A percentile compares a stretch with the other conserved stretches of the same genome.
These are phyloP conservation scores for Mola mola DNA, from an alignment of 2,113 vertebrate species.

Conservation along the genomic window DNA sequence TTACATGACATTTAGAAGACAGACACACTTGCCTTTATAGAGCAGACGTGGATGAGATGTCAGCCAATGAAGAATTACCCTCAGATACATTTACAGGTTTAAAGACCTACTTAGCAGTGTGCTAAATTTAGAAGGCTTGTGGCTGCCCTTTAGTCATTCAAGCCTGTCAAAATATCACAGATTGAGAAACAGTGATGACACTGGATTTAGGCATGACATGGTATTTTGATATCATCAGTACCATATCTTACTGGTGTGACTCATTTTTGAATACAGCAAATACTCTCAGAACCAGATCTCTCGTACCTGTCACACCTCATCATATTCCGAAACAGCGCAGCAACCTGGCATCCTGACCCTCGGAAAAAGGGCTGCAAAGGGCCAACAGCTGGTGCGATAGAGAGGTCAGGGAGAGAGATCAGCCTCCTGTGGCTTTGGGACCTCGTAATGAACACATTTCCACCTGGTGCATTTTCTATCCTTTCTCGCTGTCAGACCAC, in stretches of 20 bases:
- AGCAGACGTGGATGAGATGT: slow-evolving; percentile 1
- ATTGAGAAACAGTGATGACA: neutral
- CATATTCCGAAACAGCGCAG: slow-evolving; percentile 9
- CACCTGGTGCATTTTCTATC: slow-evolving; percentile 56
- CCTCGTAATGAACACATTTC: slow-evolving; percentile 70
- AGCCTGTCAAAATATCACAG: slow-evolving; percentile 23
- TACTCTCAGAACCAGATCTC: slow-evolving; percentile 5
- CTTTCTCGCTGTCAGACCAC: slow-evolving; percentile 22
- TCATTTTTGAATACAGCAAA: too few relatives aligned
- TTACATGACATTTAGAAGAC: slow-evolving; percentile 20
- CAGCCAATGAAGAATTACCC: neutral
- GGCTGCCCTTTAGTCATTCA: slow-evolving; percentile 7
- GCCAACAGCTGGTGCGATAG: slow-evolving; percentile 51
- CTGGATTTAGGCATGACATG: slow-evolving; percentile 1
- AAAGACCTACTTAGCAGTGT: slow-evolving; percentile 7
- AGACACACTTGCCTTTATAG: neutral
- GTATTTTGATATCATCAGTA: too few relatives aligned
- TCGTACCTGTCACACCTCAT: slow-evolving; percentile 37
- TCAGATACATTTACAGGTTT: slow-evolving; percentile 10
- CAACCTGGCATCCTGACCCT: slow-evolving; percentile 5
- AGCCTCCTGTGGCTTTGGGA: slow-evolving; percentile 47
- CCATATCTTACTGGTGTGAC: too few relatives aligned
- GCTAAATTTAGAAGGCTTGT: neutral
- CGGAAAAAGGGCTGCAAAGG: slow-evolving; percentile 24
- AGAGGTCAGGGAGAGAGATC: slow-evolving; percentile 47